These are phyloP conservation scores for Streblospio benedicti DNA, from an alignment of 1,140 invertebrate genomes.

Conservation along the genomic window DNA sequence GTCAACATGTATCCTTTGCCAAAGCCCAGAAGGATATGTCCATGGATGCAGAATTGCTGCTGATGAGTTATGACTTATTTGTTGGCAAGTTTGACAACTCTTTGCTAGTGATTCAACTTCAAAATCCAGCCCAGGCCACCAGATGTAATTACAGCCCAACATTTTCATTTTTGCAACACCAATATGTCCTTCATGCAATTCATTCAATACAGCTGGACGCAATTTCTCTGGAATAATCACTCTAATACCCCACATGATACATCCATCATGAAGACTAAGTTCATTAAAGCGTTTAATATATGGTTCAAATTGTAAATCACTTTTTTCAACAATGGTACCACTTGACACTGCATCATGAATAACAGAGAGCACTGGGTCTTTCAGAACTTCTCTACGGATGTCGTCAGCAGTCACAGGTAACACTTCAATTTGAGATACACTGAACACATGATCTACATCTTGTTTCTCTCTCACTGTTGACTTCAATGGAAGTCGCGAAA, in stretches of 20 bases:
- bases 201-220: constrained; percentile 30
- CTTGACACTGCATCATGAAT: no score
- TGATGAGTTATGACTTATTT: constrained; percentile 9
- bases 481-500: no score
- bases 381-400: no score
- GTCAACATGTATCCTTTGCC: not conserved
- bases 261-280: constrained; percentile 1
- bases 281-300: no score
- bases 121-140: constrained; percentile 47
- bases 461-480: no score
- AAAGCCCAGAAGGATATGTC: not conserved
- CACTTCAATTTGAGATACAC: no score
- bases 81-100: constrained; percentile 40
- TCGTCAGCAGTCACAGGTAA: no score
- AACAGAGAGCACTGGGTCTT: no score
- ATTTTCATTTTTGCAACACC: constrained; percentile 51
- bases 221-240: constrained; percentile 27
- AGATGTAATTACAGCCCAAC: constrained; percentile 47
- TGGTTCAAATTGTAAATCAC: no score
- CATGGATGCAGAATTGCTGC: constrained; percentile 8
- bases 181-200: constrained; percentile 47
- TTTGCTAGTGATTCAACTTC: constrained; percentile 41
- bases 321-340: no score
- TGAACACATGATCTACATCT: no score
- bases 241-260: constrained; percentile 8